These are phyloP conservation scores for Rhinichthys osculus DNA, from an alignment of 2,797 vertebrate genomes.

Conservation along the genomic window DNA sequence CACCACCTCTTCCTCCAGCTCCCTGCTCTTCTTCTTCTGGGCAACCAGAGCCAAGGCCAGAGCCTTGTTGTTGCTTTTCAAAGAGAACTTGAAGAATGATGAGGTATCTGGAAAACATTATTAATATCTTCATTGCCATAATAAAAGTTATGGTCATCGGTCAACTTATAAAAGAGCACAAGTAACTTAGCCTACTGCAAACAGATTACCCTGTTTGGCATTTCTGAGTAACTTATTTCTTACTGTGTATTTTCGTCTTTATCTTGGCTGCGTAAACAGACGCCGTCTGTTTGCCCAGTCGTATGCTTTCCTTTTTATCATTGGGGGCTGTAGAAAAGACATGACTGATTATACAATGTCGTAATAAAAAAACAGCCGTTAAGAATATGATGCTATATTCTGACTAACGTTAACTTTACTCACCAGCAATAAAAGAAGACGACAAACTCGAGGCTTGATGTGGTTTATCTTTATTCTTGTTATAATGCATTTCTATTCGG, in stretches of 20 bases:
- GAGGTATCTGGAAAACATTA: constrained; percentile 73
- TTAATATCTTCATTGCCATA: neutral
- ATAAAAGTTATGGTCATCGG: neutral
- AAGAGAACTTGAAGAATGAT: constrained; percentile 80
- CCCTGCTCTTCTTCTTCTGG: constrained; percentile 71
- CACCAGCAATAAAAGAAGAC: constrained; percentile 6
- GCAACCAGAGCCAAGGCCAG: constrained; percentile 73
- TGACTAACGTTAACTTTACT: constrained; percentile 1
- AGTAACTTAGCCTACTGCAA: neutral
- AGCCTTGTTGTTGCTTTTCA: constrained; percentile 82
- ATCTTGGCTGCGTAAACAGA: constrained; percentile 73
- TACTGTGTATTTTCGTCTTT: constrained; percentile 80
- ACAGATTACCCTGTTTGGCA: neutral
- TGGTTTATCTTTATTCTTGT: constrained; percentile 14
- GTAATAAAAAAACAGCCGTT: neutral
- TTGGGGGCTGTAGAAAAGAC: constrained; percentile 16
- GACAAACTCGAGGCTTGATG: neutral
- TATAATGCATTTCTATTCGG: constrained; percentile 14
- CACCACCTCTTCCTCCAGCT: constrained; percentile 70
- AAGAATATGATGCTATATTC: neutral
- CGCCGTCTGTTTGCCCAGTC: constrained; percentile 63
- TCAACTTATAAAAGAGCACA: neutral
- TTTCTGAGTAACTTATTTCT: constrained; percentile 1
- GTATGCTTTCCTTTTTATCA: constrained; percentile 55
- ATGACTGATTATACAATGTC: neutral